Evolutionary conservation across 2,888 invertebrate genomes (phyloP), one percentile per base, ranked within the genome.

Genomic region (Sthenelais limicola): DNA sequence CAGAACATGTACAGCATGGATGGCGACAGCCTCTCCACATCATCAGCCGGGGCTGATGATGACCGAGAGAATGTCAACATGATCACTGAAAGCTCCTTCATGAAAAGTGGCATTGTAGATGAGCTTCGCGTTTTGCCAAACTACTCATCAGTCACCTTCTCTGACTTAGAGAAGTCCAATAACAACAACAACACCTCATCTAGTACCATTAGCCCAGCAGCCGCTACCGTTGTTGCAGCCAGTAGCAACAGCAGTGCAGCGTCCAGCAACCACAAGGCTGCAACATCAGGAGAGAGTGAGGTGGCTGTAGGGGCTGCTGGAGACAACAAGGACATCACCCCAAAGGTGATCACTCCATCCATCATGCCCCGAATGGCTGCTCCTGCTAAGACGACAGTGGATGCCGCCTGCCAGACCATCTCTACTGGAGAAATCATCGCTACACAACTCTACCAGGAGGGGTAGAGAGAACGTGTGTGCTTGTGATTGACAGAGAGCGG

Each of bases 351-450:
- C 35, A 24, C 62, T 1, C 62, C 62, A 2, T 26, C 24, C 4
- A 21, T 38, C 38, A 38, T 28, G 5, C 52, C 30, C 30, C 33
- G 33, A 43, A 18, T 43, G 15, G 18, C 30, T 3, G 30, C 56
- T 28, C 32, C 12, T 3, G 3, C 1, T n/a, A 83, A 81, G 72
- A 77, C 69, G 38, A 79, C 74, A 24, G 77, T 80, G n/a, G 74
- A 71, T 1, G 78, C 80, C 56, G 82, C 83, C 12, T 86, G 86
- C 71, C 87, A 87, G 76, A 87, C 87, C 4, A 85, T 87, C 62
- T 85, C 86, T 12, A 87, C 87, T 18, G 87, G 87, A 7, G 87
- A 87, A 68, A 85, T 87, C 70, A 79, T 87, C 51, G 87, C 87
- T 21, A 87, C 87, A 4, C 87, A 87, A 77, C 81, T 87, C 15